Base-by-base conservation (phyloP, 1,140 invertebrate species). In the Lordiphosa stackelbergi region DNA sequence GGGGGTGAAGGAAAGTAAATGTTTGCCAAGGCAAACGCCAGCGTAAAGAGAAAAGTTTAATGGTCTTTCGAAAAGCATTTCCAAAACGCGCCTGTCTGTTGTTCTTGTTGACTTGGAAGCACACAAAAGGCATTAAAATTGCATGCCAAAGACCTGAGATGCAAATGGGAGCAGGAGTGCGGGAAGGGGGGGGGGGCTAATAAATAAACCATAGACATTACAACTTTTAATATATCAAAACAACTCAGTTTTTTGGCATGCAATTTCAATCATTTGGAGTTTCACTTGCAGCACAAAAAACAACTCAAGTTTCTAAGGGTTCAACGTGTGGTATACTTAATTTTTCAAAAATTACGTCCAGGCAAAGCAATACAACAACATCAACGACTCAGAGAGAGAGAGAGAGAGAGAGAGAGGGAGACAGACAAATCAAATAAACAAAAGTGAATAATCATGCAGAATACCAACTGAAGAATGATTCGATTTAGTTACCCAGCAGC, bases 281-380 rank as follows among this genome's bases (percentile, higher is more conserved):
- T 28, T 28, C 24, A 28, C 24, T 28, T 28, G 6, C 22, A 24
- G 22, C 22, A 5, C 4, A 24, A 24, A 5, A 24, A 24, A 5
- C 22, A 31, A 31, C 7, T 31, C 28, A 31, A n/a, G 3, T 38
- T 38, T 40, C 3, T 19, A 0, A 63, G 43, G 55, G 59, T 57
- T 48, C 45, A 53, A 63, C 42, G 52, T 64, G 66, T 73, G 51
- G 58, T 68, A 81, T 81, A 81, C 71, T 81, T 81, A 81, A 68
- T 70, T 60, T 37, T 36, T 87, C 83, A 84, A 81, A 84, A 81
- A 84, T 81, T 83, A 86, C 81, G 71, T 70, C 85, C 84, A 87
- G 86, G 86, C 86, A 87, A 87, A 87, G 86, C 86, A 87, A 87
- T 87, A 87, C 85, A 85, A 87, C 77, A 85, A 87, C 81, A 56